Percentiles rank a stretch among this genome's conserved stretches.
These are phyloP conservation scores for Colletes gigas DNA, from an alignment of 1,140 invertebrate species.

Conservation along the genomic window DNA sequence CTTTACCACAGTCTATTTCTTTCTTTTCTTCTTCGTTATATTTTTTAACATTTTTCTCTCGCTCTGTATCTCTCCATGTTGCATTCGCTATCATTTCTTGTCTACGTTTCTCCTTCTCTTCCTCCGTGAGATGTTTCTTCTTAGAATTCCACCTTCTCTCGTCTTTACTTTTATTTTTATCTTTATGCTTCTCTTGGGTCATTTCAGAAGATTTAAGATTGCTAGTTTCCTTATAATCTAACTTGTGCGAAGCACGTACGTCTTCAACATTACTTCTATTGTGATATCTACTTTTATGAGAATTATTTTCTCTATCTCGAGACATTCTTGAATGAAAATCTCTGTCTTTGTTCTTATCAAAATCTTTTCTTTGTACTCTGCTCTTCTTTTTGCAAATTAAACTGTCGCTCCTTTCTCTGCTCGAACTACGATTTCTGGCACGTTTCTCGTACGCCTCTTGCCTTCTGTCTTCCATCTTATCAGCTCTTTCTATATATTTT, in stretches of 20 bases:
- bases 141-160: constrained; percentile 36
- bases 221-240: neutral
- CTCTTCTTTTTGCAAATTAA: neutral
- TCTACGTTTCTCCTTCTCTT: constrained; percentile 87
- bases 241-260: neutral
- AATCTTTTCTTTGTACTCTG: constrained; percentile 10
- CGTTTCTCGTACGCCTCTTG: constrained; percentile 10
- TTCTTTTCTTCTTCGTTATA: constrained; percentile 85
- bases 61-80: constrained; percentile 85
- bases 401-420: constrained; percentile 38
- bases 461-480: constrained; percentile 27
- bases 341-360: neutral
- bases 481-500: constrained; percentile 15
- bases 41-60: constrained; percentile 84
- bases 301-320: neutral
- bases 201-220: neutral
- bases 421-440: constrained; percentile 20
- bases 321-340: constrained; percentile 6
- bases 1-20: constrained; percentile 81
- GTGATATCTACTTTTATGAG: constrained; percentile 5
- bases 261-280: constrained; percentile 11
- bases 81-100: constrained; percentile 93
- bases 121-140: constrained; percentile 80
- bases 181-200: constrained; percentile 8
- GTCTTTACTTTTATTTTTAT: constrained; percentile 13